Percentiles rank a stretch among this genome's conserved stretches.
phyloP scores from a whole-genome alignment of 2,888 invertebrate species.

The Tenthredo amoena region DNA sequence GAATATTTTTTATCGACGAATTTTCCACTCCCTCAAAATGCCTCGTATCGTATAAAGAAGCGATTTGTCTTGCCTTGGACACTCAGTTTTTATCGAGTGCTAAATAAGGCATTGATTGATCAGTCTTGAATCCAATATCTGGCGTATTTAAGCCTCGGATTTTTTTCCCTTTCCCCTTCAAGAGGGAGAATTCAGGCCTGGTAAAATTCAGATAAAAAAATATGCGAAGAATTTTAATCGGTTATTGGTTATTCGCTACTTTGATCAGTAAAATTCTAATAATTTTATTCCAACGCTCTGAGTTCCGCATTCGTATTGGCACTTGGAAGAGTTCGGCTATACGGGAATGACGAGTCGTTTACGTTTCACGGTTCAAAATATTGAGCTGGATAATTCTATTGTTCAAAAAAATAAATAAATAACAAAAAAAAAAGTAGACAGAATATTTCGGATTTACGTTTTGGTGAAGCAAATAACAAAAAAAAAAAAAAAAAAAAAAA shows the following conservation, averaged over 20 bases:
- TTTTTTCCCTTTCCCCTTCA: background rate
- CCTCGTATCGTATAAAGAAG: background rate
- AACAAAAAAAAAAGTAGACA: background rate
- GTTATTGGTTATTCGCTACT: background rate
- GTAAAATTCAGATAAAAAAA: background rate
- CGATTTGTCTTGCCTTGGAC: slow-evolving; percentile 16
- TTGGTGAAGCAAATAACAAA: background rate
- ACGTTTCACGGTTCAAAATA: background rate
- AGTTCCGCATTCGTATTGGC: background rate
- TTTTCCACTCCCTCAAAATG: background rate
- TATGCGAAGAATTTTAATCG: background rate
- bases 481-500: background rate
- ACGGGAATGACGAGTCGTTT: background rate
- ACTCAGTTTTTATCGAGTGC: background rate
- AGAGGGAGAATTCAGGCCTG: background rate
- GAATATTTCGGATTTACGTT: too few species aligned
- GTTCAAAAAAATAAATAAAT: background rate
- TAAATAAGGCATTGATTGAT: slow-evolving; percentile 27
- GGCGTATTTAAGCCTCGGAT: background rate
- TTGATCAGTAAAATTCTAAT: background rate
- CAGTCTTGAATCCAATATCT: slow-evolving; percentile 13
- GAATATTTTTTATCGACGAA: background rate
- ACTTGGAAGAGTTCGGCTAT: slow-evolving; percentile 32
- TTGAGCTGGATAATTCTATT: background rate
- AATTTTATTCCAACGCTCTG: background rate